Evolutionary conservation across 2,113 vertebrate genomes (phyloP), one percentile per base, ranked within the genome.

Genomic region (Echinops telfairi): DNA sequence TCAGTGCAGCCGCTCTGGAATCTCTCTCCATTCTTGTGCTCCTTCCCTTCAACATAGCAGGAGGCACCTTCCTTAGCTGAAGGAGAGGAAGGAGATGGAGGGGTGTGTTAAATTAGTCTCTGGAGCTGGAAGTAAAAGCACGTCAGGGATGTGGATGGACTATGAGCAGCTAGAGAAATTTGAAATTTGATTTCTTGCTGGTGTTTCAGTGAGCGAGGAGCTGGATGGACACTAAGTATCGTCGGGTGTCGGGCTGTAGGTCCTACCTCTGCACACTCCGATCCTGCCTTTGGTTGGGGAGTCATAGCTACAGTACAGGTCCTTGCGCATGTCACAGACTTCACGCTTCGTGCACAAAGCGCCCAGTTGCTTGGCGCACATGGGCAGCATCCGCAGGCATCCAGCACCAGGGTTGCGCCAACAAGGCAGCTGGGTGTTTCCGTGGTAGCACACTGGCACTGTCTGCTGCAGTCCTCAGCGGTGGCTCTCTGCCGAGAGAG

Each of bases 361-460:
- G 3, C 99, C 99, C 98, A 99, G 98, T 95, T 99, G 99, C 96
- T 99, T 99, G 98, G 99, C 99, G 68, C 99, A 99, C 29, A 99
- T 99, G 10, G 98, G 98, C 99, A 99, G 98, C 99, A 99, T 86
- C 99, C 99, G 66, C 99, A 99, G 97, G 98, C 98, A 80, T 99
- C 99, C 75, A 95, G 97, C 60, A 99, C 98, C 70, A 99, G 98
- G 96, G 99, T 99, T 38, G 99, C 99, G 27, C 99, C 99, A 2
- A 98, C 98, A 1, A 98, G 97, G 95, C 99, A 99, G 96, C 98
- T 96, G 4, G 99, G 99, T 7, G 96, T 9, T 53, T 53, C 89
- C 4, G 94, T 97, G 0, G 96, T 1, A 0, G 98, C 97, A 94
- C 99, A 99, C 57, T 97, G 98, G 96, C 99, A 99, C 94, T 98